phyloP scores from a whole-genome alignment of 2,113 vertebrate species.

The Vicugna pacos region DNA sequence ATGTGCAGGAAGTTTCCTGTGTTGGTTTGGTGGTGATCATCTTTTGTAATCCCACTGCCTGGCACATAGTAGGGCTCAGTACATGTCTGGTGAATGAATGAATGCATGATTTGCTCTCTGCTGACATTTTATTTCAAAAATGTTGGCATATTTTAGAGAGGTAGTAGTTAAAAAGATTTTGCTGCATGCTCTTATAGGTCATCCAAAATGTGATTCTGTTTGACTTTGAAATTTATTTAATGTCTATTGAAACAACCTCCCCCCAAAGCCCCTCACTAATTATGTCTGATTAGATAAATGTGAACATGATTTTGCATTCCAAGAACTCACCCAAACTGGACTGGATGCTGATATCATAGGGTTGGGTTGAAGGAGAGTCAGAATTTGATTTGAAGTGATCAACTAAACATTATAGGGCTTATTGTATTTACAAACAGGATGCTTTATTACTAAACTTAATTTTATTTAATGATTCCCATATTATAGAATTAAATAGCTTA shows the following conservation, averaged over 20 bases:
- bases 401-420: background rate
- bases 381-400: slow-evolving; percentile 7
- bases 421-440: background rate
- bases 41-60: background rate
- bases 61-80: background rate
- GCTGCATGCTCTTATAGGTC: background rate
- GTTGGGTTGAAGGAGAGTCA: background rate
- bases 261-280: background rate
- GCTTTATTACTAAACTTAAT: background rate
- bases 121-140: background rate
- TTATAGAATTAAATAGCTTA: slow-evolving; percentile 6
- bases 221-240: slow-evolving; percentile 48
- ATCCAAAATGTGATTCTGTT: background rate
- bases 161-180: slow-evolving; percentile 18
- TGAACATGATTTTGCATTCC: background rate
- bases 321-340: background rate
- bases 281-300: background rate
- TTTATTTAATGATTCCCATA: background rate
- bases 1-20: background rate
- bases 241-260: background rate
- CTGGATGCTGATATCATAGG: background rate
- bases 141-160: background rate
- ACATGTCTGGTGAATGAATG: background rate
- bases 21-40: background rate
- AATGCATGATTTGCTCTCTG: slow-evolving; percentile 20